Evolutionary conservation across 2,797 vertebrate species (phyloP), one percentile per base, ranked within the genome.

Genomic region (Phataginus tetradactyla): DNA sequence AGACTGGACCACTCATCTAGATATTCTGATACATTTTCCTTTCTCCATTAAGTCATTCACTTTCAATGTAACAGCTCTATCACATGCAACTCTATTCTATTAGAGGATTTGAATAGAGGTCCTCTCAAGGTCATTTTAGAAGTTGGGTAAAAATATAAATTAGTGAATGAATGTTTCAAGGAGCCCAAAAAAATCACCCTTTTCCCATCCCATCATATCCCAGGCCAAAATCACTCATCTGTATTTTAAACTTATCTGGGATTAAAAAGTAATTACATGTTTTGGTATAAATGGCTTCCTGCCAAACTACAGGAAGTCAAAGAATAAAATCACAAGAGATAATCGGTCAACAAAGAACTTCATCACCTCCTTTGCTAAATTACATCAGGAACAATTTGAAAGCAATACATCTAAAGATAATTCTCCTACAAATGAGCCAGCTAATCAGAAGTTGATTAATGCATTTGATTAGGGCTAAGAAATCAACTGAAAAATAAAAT

Each of bases 381-480:
- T 94, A 81, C n/a, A 69, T 75, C 81, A 85, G 49, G 55, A 96
- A 96, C 66, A 87, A 81, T 89, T 14, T 91, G 92, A 96, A 96
- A 97, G 74, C 86, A 87, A 93, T 68, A 63, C 68, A 91, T 72
- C 78, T 85, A 77, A 83, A 80, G 91, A 91, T 71, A 91, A 81
- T 79, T 72, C 88, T 94, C 93, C 84, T 78, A 75, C 66, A 97
- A 94, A 90, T 68, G 85, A 93, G 42, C 71, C 74, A 89, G 71
- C 64, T 96, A 75, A 91, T 93, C 83, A 91, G 86, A 96, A 83
- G 84, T n/a, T 96, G 91, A 80, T 79, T 94, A 94, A 88, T 69
- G 49, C 72, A 80, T 74, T 23, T 91, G 86, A 87, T 89, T 79
- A 92, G 18, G 51, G 18, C 49, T 53, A 74, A 90, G 69, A 91